A percentile compares a stretch with the other conserved stretches of the same genome.
These are phyloP conservation scores for Vombatus ursinus DNA, from an alignment of 2,113 vertebrate species.

Conservation along the genomic window DNA sequence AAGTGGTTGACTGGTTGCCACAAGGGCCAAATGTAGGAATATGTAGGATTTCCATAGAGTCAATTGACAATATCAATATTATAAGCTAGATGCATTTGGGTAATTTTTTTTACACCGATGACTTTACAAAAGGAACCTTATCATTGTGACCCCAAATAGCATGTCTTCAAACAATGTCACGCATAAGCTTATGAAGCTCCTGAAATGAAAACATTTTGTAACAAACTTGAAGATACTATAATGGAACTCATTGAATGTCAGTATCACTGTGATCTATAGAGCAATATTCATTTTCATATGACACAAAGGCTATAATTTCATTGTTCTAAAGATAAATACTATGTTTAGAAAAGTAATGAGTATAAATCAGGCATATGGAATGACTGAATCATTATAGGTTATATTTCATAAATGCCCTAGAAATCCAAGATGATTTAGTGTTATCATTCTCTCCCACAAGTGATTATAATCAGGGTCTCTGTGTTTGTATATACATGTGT, in stretches of 20 bases:
- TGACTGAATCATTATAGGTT: background rate
- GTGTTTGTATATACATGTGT: background rate
- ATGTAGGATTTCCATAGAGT: too few species aligned
- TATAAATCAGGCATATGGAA: background rate
- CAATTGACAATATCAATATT: too few species aligned
- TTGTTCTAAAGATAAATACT: background rate
- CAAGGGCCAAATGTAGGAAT: too few species aligned
- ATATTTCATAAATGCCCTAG: slow-evolving; percentile 2
- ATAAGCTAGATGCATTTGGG: too few species aligned
- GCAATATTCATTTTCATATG: background rate
- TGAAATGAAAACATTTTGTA: background rate
- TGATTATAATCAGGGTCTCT: background rate
- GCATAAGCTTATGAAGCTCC: background rate
- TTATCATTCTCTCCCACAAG: background rate
- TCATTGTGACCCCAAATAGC: background rate
- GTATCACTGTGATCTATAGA: background rate
- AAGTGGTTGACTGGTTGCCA: too few species aligned
- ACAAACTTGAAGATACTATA: background rate
- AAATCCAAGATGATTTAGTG: background rate
- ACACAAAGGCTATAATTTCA: background rate
- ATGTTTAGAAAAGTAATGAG: slow-evolving; percentile 6
- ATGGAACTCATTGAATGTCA: background rate
- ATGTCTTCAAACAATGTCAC: background rate
- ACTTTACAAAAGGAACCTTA: background rate
- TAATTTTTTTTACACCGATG: background rate